Percentiles rank a stretch among this genome's conserved stretches.
Evolutionary conservation across 2,797 vertebrate genomes (phyloP).

Genomic region (Triplophysa bombifrons): DNA sequence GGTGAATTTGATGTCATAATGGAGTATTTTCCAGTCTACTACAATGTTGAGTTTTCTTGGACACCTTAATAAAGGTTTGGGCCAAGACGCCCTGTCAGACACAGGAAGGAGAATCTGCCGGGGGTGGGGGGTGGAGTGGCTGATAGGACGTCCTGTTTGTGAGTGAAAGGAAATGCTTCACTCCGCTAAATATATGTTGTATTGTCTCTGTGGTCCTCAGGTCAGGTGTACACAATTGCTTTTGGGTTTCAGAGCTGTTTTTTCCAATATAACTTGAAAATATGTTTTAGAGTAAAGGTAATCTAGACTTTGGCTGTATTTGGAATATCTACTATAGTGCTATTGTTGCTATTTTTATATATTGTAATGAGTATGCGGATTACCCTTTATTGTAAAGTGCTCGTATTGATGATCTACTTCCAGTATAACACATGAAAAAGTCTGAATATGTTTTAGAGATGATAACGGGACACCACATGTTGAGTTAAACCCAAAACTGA

Average conservation of each 20-base stretch:
- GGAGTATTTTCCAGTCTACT: background rate
- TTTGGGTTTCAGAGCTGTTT: background rate
- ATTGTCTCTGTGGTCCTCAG: conserved; percentile 38
- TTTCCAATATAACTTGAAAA: background rate
- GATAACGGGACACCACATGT: background rate
- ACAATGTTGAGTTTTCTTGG: background rate
- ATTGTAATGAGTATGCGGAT: background rate
- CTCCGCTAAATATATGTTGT: conserved; percentile 49
- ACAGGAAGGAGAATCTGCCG: conserved; percentile 48
- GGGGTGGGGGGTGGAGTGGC: background rate
- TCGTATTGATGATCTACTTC: background rate
- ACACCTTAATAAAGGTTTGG: background rate
- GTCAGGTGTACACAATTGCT: conserved; percentile 15
- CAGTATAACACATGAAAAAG: background rate
- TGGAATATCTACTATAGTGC: background rate
- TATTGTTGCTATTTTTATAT: background rate
- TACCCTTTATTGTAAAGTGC: background rate
- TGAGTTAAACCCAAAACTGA: no score
- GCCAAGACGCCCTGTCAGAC: conserved; percentile 51
- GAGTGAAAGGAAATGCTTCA: conserved; percentile 49
- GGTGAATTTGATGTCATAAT: background rate
- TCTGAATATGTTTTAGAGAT: no score
- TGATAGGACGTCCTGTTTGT: conserved; percentile 60
- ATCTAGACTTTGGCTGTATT: background rate
- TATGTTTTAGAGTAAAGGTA: conserved; percentile 3